Conservation (phyloP, 2,797 vertebrate species). For the Macroramphosus scolopax region DNA sequence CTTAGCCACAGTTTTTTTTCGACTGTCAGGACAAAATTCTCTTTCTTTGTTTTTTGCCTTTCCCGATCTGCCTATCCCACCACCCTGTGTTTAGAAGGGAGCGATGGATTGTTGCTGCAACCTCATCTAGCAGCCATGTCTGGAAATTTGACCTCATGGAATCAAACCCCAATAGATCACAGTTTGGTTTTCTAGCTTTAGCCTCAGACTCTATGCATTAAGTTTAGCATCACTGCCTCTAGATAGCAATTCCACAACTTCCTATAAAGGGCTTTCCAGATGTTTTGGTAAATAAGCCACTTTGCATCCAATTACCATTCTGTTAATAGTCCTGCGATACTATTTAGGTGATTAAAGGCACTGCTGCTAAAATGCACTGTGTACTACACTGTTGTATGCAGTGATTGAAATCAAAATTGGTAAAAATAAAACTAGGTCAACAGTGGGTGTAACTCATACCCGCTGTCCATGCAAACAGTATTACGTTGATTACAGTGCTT, state of each 20-base stretch:
- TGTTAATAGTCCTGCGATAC: no score
- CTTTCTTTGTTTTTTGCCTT: slow-evolving; percentile 38
- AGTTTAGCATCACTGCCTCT: background rate
- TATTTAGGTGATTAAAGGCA: no score
- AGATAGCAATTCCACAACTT: no score
- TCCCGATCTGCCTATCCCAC: slow-evolving; percentile 31
- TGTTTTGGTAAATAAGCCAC: slow-evolving; percentile 11
- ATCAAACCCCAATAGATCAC: slow-evolving; percentile 28
- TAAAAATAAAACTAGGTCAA: slow-evolving; percentile 32
- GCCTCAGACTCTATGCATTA: background rate
- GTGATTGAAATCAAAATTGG: slow-evolving; percentile 36
- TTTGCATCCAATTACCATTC: background rate
- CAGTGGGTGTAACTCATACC: slow-evolving; percentile 23
- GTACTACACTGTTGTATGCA: slow-evolving; percentile 7
- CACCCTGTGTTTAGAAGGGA: slow-evolving; percentile 32
- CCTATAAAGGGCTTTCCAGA: no score
- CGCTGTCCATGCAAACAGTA: slow-evolving; percentile 1
- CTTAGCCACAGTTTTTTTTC: slow-evolving; percentile 11
- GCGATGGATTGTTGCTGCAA: slow-evolving; percentile 43
- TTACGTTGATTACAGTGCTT: slow-evolving; percentile 24
- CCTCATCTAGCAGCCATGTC: slow-evolving; percentile 8
- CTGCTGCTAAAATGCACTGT: slow-evolving; percentile 8
- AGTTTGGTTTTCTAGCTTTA: slow-evolving; percentile 7
- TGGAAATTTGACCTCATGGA: slow-evolving; percentile 24
- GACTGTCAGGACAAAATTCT: slow-evolving; percentile 45